phyloP scores from a whole-genome alignment of 2,888 invertebrate species.

The Protonemura montana region DNA sequence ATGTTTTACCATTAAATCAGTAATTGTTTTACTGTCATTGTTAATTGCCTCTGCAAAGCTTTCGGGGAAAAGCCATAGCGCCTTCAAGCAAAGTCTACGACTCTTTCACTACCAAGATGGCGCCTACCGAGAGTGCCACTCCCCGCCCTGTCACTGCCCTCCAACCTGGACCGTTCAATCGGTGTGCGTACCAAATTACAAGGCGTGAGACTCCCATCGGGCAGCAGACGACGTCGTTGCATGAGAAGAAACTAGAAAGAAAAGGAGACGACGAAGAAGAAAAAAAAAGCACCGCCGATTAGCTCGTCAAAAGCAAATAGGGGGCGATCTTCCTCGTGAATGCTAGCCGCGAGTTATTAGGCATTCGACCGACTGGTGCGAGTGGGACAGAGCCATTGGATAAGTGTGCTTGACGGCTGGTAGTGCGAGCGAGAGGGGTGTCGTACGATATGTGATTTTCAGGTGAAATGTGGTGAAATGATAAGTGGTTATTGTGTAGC shows the following conservation, averaged over 20 bases:
- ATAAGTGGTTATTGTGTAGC: not conserved
- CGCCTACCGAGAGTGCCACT: not conserved
- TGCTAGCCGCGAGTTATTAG: not conserved
- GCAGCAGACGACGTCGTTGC: not conserved
- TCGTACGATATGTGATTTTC: not conserved
- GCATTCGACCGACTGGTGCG: not conserved
- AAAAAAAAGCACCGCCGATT: not conserved
- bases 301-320: constrained; percentile 12
- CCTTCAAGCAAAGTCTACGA: too few species aligned
- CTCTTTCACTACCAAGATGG: too few species aligned
- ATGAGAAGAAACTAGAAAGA: not conserved
- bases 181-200: constrained; percentile 4
- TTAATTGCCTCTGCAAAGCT: too few species aligned
- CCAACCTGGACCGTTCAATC: not conserved
- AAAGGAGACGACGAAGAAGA: not conserved
- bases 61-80: too few species aligned
- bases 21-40: too few species aligned
- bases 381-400: not conserved
- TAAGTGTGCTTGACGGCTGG: not conserved
- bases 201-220: not conserved
- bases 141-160: not conserved
- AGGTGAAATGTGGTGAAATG: not conserved
- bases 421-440: not conserved
- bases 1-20: too few species aligned
- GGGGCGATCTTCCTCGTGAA: not conserved